A percentile compares a stretch with the other conserved stretches of the same genome.
Evolutionary conservation across 2,888 invertebrate species (phyloP).

Genomic region (Scaptomyza polygonia): DNA sequence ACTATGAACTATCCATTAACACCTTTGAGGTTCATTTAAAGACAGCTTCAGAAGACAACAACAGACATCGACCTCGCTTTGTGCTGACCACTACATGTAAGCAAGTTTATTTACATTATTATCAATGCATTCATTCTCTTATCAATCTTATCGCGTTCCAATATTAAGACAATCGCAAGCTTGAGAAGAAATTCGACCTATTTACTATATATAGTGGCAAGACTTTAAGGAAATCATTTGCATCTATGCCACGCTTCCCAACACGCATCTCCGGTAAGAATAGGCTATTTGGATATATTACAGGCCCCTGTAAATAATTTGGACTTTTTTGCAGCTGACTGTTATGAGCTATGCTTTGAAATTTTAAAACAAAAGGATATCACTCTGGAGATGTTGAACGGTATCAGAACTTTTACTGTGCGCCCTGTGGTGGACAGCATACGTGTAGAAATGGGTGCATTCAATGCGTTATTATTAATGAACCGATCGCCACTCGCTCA

Average conservation of each 20-base stretch:
- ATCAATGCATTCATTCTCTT: background rate
- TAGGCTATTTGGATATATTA: background rate
- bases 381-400: slow-evolving; percentile 24
- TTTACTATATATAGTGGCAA: slow-evolving; percentile 52
- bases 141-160: background rate
- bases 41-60: slow-evolving; percentile 39
- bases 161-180: slow-evolving; percentile 22
- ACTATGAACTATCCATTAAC: slow-evolving; percentile 43
- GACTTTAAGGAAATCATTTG: slow-evolving; percentile 60
- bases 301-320: background rate
- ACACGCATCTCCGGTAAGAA: slow-evolving; percentile 54
- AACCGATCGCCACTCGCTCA: slow-evolving; percentile 86
- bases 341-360: slow-evolving; percentile 59
- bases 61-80: slow-evolving; percentile 49
- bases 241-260: slow-evolving; percentile 43
- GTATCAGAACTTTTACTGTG: slow-evolving; percentile 52
- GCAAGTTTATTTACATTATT: background rate
- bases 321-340: slow-evolving; percentile 16
- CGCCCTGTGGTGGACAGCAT: slow-evolving; percentile 79
- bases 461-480: slow-evolving; percentile 88
- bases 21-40: slow-evolving; percentile 58
- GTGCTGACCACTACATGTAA: slow-evolving; percentile 71
- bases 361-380: slow-evolving; percentile 52
- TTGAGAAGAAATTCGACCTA: slow-evolving; percentile 54
- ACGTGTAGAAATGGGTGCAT: slow-evolving; percentile 85